Base-by-base conservation (phyloP, 2,888 invertebrate species). In the Siphlonurus alternatus region DNA sequence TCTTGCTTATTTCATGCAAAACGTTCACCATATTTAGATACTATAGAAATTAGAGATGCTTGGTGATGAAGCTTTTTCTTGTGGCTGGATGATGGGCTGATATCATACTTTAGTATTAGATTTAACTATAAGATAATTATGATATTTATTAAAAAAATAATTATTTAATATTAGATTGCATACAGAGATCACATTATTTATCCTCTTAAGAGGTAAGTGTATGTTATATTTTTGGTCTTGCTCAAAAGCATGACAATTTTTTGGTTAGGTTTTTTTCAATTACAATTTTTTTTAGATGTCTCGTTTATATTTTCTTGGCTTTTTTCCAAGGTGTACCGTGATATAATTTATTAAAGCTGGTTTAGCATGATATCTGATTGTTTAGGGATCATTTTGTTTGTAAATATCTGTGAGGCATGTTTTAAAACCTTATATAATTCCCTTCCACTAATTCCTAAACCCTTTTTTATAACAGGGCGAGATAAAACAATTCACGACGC, bases 81-180 rank as follows among this genome's bases (percentile, higher is more conserved):
- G 38, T 38, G 38, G 38, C 38, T 38, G 38, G 15, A 38, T 38
- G 15, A 38, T 38, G 38, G 38, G 38, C 38, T 38, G 38, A 15
- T 10, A 10, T 38, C 38, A 38, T 38, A 38, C 38, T 38, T 10
- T 38, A 38, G 5, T 38, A 38, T 38, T 38, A 38, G 5, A 38
- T 10, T 38, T 38, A 38, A 38, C 15, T 38, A 38, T 10, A 38
- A 38, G 15, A 38, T 38, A 38, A 38, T 38, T 38, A 10, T n/a
- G n/a, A n/a, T 38, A 10, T 38, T 38, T 15, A 38, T 38, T 38
- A 38, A 38, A 38, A 38, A 38, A 38, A 38, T 10, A 38, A 38
- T n/a, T n/a, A n/a, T n/a, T n/a, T n/a, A 24, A 25, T 60, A 38
- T 38, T 38, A 25, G 61, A 25, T 61, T 61, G 61, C 61, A 61